phyloP scores from a whole-genome alignment of 1,140 invertebrate genomes.

The Atta cephalotes region DNA sequence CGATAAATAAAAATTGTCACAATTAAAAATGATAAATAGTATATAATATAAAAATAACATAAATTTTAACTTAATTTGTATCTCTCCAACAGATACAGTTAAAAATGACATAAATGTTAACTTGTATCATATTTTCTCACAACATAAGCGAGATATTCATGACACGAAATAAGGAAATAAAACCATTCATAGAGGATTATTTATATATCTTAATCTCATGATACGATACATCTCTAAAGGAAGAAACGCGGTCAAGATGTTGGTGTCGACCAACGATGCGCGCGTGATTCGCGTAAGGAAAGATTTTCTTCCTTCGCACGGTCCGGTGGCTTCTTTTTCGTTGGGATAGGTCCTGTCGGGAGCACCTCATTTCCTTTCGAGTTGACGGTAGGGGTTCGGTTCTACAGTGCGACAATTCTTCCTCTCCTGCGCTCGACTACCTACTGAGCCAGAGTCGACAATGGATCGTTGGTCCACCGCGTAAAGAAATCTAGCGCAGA shows the following conservation, averaged over 20 bases:
- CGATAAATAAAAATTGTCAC: background rate
- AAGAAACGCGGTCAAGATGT: conserved; percentile 40
- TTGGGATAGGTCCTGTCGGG: conserved; percentile 75
- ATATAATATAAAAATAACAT: background rate
- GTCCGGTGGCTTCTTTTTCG: conserved; percentile 73
- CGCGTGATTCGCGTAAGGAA: conserved; percentile 58
- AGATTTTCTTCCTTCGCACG: conserved; percentile 64
- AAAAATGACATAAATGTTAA: conserved; percentile 3
- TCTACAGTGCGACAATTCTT: conserved; percentile 67
- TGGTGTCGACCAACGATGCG: conserved; percentile 56
- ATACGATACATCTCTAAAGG: conserved; percentile 29
- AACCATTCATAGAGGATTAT: background rate
- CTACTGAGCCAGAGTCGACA: conserved; percentile 72
- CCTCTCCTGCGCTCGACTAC: conserved; percentile 31
- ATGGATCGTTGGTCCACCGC: conserved; percentile 72
- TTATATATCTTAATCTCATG: conserved; percentile 46
- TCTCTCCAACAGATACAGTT: background rate
- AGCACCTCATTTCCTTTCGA: conserved; percentile 77
- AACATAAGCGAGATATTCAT: background rate
- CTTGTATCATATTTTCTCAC: background rate
- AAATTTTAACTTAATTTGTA: background rate
- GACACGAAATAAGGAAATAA: background rate
- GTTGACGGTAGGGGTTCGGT: conserved; percentile 56
- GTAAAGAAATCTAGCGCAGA: conserved; percentile 54
- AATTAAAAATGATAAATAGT: background rate